A percentile compares a stretch with the other conserved stretches of the same genome.
Evolutionary conservation across 2,888 invertebrate species (phyloP).

Genomic region (Zaprionus bogoriensis): DNA sequence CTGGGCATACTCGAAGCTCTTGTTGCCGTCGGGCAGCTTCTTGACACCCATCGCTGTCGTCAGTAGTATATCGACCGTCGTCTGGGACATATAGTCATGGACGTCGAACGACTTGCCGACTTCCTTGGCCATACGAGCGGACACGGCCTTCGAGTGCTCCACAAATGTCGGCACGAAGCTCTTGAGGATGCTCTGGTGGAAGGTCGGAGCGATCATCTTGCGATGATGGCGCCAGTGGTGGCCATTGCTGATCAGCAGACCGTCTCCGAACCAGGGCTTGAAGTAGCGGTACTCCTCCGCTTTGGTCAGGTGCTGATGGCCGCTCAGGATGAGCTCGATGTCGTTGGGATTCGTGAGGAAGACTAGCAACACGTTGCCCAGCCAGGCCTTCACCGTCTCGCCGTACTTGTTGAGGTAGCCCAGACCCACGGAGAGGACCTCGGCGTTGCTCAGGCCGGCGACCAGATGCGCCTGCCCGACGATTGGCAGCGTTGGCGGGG

Average conservation of each 20-base stretch:
- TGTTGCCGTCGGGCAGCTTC: conserved; percentile 87
- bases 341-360: conserved; percentile 88
- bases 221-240: conserved; percentile 91
- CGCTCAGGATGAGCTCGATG: conserved; percentile 89
- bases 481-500: conserved; percentile 86
- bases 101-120: conserved; percentile 88
- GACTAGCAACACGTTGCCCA: conserved; percentile 87
- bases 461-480: conserved; percentile 88
- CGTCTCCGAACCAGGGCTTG: conserved; percentile 91
- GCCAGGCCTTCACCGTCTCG: conserved; percentile 90
- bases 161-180: conserved; percentile 91
- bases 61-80: conserved; percentile 90
- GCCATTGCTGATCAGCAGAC: conserved; percentile 89
- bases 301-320: conserved; percentile 90
- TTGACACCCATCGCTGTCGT: conserved; percentile 94
- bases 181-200: conserved; percentile 92
- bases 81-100: conserved; percentile 91
- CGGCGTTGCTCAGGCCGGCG: conserved; percentile 85
- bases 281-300: conserved; percentile 89
- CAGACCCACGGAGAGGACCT: conserved; percentile 66
- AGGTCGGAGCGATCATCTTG: conserved; percentile 92
- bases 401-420: conserved; percentile 82
- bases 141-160: conserved; percentile 88
- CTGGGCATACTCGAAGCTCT: conserved; percentile 91
- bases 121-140: conserved; percentile 87